Evolutionary conservation across 2,113 vertebrate genomes (phyloP).

Genomic region (Recurvirostra avosetta): DNA sequence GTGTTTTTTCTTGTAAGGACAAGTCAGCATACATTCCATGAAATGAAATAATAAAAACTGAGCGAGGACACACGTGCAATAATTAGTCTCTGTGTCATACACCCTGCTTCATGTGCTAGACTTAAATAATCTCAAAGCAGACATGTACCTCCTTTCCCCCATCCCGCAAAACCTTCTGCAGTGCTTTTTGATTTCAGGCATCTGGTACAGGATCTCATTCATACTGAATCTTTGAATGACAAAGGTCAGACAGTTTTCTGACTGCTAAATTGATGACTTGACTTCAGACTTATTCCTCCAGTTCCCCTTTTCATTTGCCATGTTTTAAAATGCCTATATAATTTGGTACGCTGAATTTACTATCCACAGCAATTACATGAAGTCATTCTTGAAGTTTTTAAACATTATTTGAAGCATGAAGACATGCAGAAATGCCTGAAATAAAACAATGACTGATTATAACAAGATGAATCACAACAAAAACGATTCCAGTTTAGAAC

Average conservation of each 20-base stretch:
- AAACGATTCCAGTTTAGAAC: slow-evolving; percentile 5
- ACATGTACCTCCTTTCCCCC: not conserved
- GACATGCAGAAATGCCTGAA: slow-evolving; percentile 16
- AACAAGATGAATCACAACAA: slow-evolving; percentile 37
- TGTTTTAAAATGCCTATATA: not conserved
- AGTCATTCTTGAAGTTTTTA: slow-evolving; percentile 7
- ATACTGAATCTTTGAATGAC: not conserved
- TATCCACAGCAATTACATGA: not conserved
- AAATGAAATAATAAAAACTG: not conserved
- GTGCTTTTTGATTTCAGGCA: not conserved
- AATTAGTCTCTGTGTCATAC: not conserved
- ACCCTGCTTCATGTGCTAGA: not conserved
- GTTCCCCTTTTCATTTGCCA: not conserved
- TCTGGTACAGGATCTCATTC: not conserved
- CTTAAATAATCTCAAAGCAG: not conserved
- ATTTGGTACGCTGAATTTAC: not conserved
- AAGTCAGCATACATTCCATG: not conserved
- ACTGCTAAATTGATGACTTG: not conserved
- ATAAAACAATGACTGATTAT: slow-evolving; percentile 22
- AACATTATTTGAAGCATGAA: slow-evolving; percentile 25
- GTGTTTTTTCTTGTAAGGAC: not conserved
- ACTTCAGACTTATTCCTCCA: not conserved
- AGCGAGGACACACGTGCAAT: not conserved
- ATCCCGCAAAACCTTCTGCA: not conserved
- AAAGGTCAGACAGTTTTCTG: not conserved